Percentiles rank a stretch among this genome's conserved stretches.
phyloP scores from a whole-genome alignment of 2,113 vertebrate species.

The Campylorhamphus procurvoides region DNA sequence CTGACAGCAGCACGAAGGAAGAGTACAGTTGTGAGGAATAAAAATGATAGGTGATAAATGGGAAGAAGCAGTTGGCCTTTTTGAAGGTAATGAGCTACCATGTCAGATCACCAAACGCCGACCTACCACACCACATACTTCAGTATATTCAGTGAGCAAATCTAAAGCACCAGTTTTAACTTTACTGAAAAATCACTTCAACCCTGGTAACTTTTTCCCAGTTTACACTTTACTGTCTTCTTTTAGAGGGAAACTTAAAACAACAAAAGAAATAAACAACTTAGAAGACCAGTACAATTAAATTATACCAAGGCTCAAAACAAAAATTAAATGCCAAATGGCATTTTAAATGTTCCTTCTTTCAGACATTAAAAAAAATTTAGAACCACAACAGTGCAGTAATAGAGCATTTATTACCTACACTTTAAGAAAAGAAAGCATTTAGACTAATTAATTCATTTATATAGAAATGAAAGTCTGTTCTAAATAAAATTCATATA shows the following conservation, averaged over 20 bases:
- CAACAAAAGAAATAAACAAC: neutral
- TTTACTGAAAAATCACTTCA: neutral
- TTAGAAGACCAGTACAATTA: neutral
- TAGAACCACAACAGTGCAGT: neutral
- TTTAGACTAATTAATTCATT: neutral
- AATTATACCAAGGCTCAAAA: neutral
- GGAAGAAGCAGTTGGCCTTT: neutral
- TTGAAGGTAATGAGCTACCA: neutral
- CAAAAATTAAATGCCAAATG: neutral
- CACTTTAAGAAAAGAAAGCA: neutral
- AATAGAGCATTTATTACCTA: neutral
- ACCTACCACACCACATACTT: neutral
- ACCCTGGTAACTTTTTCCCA: neutral
- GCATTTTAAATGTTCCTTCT: neutral
- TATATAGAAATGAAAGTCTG: neutral
- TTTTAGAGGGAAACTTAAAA: neutral
- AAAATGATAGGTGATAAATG: neutral
- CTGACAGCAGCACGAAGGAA: neutral
- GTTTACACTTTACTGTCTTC: neutral
- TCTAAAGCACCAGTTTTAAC: neutral
- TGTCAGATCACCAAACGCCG: neutral
- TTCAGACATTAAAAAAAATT: neutral
- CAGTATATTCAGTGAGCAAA: neutral
- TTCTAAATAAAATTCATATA: neutral
- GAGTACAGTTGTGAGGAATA: neutral